A percentile compares a stretch with the other conserved stretches of the same genome.
These are phyloP conservation scores for Gallinago jamesoni DNA, from an alignment of 2,113 vertebrate genomes.

Conservation along the genomic window DNA sequence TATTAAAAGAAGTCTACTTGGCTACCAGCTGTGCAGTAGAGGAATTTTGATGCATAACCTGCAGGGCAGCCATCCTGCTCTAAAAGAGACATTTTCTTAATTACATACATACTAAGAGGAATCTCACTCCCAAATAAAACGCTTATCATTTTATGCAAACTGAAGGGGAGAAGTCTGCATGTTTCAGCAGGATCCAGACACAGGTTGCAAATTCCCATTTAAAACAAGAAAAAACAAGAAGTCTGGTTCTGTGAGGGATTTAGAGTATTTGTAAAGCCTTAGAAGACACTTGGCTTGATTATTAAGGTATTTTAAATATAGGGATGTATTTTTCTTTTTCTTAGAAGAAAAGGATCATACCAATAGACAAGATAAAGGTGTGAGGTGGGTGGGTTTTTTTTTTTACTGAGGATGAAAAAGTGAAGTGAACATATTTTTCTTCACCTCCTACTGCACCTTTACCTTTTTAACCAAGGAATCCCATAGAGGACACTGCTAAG, in stretches of 20 bases:
- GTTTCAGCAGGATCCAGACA: neutral
- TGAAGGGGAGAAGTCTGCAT: neutral
- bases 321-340: neutral
- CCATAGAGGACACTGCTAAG: neutral
- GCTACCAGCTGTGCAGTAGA: neutral
- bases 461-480: neutral
- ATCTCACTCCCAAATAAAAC: neutral
- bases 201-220: neutral
- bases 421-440: neutral
- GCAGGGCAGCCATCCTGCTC: conserved; percentile 3
- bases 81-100: conserved; percentile 27
- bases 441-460: neutral
- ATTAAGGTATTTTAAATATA: neutral
- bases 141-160: neutral
- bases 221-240: neutral
- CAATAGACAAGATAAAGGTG: neutral
- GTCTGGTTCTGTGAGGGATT: neutral
- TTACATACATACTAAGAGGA: neutral
- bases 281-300: neutral
- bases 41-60: neutral
- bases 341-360: neutral
- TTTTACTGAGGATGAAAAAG: neutral
- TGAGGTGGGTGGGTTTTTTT: neutral
- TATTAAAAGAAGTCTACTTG: conserved; percentile 22
- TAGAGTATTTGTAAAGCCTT: neutral